These are phyloP conservation scores for Eciton burchellii DNA, from an alignment of 1,140 invertebrate genomes.

Conservation along the genomic window DNA sequence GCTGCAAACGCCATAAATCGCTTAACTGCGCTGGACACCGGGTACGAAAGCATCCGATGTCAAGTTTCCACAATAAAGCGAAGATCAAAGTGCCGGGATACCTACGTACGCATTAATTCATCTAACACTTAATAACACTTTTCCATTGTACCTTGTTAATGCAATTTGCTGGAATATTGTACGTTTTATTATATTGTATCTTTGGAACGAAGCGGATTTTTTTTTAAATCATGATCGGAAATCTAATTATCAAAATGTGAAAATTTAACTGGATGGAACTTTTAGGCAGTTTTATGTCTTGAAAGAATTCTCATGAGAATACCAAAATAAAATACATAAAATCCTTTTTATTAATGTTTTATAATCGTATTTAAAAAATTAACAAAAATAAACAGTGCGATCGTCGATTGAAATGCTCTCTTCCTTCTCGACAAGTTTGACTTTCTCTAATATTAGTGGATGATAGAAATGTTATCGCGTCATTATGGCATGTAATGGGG, in stretches of 20 bases:
- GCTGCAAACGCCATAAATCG: slow-evolving; percentile 66
- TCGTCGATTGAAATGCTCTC: background rate
- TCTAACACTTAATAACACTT: slow-evolving; percentile 21
- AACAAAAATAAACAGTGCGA: background rate
- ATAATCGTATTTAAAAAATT: background rate
- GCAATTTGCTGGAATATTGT: background rate
- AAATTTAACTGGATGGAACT: too few relatives aligned
- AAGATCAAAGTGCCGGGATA: slow-evolving; percentile 22
- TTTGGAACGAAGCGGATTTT: background rate
- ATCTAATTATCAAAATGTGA: background rate
- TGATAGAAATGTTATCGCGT: background rate
- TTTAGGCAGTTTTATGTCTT: too few relatives aligned
- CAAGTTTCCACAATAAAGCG: slow-evolving; percentile 36
- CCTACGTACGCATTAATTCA: background rate
- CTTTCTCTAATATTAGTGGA: slow-evolving; percentile 19
- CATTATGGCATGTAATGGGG: background rate
- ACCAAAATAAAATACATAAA: too few relatives aligned
- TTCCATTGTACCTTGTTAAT: slow-evolving; percentile 7
- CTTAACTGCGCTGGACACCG: slow-evolving; percentile 65
- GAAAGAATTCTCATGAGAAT: background rate
- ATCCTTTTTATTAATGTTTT: background rate
- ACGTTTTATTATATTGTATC: background rate
- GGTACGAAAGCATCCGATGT: slow-evolving; percentile 46
- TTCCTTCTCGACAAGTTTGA: background rate
- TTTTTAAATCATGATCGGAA: background rate